These are phyloP conservation scores for Drosophila sp. DNA, from an alignment of 1,140 invertebrate genomes.

Conservation along the genomic window DNA sequence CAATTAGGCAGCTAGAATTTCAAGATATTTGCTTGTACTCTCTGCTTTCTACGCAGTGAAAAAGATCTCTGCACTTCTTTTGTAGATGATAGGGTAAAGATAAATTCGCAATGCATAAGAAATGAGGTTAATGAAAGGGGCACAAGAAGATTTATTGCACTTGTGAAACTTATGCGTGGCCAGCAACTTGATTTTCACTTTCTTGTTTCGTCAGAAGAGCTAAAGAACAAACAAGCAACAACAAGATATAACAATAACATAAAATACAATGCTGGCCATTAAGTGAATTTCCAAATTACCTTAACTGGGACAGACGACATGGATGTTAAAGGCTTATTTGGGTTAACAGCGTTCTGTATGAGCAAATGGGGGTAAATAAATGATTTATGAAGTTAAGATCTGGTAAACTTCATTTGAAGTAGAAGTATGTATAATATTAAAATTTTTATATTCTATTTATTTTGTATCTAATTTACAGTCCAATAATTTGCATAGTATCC, in stretches of 20 bases:
- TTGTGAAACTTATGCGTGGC: slow-evolving; percentile 57
- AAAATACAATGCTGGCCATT: slow-evolving; percentile 44
- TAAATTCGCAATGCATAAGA: slow-evolving; percentile 46
- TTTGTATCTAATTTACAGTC: background rate
- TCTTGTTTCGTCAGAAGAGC: slow-evolving; percentile 32
- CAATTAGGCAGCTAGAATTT: slow-evolving; percentile 45
- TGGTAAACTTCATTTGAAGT: background rate
- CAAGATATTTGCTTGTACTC: slow-evolving; percentile 23
- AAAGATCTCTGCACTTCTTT: slow-evolving; percentile 42
- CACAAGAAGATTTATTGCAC: slow-evolving; percentile 71
- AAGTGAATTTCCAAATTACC: slow-evolving; percentile 56
- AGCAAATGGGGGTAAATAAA: slow-evolving; percentile 12
- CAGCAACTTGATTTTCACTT: slow-evolving; percentile 67
- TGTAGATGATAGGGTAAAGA: slow-evolving; percentile 56
- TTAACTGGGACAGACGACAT: slow-evolving; percentile 26
- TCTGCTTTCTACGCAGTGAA: slow-evolving; percentile 64
- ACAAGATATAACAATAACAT: slow-evolving; percentile 6
- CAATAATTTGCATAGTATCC: background rate
- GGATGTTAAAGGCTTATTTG: slow-evolving; percentile 19
- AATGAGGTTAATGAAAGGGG: slow-evolving; percentile 73
- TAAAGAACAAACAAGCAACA: slow-evolving; percentile 28
- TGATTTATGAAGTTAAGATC: slow-evolving; percentile 10
- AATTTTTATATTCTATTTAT: background rate
- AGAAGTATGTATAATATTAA: background rate
- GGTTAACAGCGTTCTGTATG: slow-evolving; percentile 20